Conservation (phyloP, 2,797 vertebrate genomes). For the Neomorphus geoffroyi region DNA sequence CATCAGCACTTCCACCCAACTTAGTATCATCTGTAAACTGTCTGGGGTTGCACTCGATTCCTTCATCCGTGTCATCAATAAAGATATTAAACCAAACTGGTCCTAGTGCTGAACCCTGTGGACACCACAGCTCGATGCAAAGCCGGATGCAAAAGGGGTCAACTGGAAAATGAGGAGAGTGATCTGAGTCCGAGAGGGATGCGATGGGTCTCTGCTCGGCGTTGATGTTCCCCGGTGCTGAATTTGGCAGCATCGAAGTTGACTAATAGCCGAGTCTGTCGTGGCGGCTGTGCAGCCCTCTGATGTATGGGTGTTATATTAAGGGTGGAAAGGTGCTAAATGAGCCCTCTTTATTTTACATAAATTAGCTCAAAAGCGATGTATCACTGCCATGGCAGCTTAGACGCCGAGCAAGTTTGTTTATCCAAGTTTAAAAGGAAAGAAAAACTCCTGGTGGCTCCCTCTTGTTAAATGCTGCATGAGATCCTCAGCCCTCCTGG, state of each 20-base stretch:
- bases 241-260: neutral
- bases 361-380: conserved; percentile 78
- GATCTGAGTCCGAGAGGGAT: rapidly evolving
- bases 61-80: too few relatives aligned
- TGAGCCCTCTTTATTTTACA: conserved; percentile 81
- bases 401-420: conserved; percentile 62
- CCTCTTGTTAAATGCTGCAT: rapidly evolving
- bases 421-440: conserved; percentile 60
- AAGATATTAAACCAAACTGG: too few relatives aligned
- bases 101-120: too few relatives aligned
- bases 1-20: too few relatives aligned
- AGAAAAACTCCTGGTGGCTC: neutral
- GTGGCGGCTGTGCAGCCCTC: conserved; percentile 7
- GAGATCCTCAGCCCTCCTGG: neutral
- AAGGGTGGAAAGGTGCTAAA: conserved; percentile 80
- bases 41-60: too few relatives aligned
- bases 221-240: neutral
- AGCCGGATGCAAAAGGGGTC: too few relatives aligned
- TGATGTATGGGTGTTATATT: conserved; percentile 78
- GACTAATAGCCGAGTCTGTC: conserved; percentile 25
- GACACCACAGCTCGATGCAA: too few relatives aligned
- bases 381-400: conserved; percentile 75
- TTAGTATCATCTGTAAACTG: too few relatives aligned
- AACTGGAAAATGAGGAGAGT: neutral
- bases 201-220: rapidly evolving